These are phyloP conservation scores for Cetonia aurata DNA, from an alignment of 2,888 invertebrate species.

Conservation along the genomic window DNA sequence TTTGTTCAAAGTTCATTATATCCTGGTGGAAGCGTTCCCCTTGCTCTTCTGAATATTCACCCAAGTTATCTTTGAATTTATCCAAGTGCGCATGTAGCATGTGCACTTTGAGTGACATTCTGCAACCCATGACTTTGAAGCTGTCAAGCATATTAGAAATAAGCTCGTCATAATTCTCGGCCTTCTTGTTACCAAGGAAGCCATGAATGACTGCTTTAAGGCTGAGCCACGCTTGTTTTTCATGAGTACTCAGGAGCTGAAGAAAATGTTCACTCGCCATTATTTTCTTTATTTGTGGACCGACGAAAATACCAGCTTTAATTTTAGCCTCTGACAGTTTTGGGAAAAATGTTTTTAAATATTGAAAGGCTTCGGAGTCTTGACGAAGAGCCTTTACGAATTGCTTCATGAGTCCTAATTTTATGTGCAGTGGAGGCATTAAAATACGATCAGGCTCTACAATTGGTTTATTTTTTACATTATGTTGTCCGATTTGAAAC, in stretches of 20 bases:
- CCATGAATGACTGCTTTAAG: background rate
- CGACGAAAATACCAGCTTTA: too few relatives aligned
- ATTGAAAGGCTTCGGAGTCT: background rate
- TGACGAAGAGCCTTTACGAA: background rate
- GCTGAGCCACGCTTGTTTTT: background rate
- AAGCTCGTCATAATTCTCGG: background rate
- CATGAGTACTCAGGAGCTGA: background rate
- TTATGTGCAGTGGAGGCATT: background rate
- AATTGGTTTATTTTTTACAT: background rate
- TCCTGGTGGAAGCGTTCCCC: constrained; percentile 1
- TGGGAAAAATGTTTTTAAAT: too few relatives aligned
- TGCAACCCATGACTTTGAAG: background rate
- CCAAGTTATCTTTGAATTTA: background rate
- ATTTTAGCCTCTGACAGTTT: too few relatives aligned
- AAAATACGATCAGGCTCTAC: background rate
- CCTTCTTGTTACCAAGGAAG: background rate
- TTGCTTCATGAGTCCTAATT: background rate
- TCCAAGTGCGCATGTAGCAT: background rate
- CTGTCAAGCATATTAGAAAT: background rate
- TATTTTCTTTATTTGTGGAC: background rate
- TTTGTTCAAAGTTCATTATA: background rate
- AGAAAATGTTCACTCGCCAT: background rate
- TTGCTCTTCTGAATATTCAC: constrained; percentile 1
- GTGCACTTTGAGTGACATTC: constrained; percentile 3
- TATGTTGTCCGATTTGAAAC: background rate